Percentiles rank a stretch among this genome's conserved stretches.
These are phyloP conservation scores for Orius insidiosus DNA, from an alignment of 1,140 invertebrate genomes.

Conservation along the genomic window DNA sequence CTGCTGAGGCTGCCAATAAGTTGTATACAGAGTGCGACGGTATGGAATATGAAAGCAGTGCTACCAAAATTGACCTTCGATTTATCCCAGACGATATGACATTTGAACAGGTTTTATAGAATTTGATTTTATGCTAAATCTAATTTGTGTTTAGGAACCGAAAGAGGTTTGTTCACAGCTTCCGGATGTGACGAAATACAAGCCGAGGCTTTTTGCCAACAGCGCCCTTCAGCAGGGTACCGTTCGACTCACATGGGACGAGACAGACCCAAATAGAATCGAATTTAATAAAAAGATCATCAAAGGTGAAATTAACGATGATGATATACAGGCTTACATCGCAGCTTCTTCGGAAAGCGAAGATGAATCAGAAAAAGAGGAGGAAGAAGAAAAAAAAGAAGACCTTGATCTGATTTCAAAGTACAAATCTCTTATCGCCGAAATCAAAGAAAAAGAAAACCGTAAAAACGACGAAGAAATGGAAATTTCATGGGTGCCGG, in stretches of 20 bases:
- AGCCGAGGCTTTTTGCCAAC: slow-evolving; percentile 70
- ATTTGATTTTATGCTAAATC: too few species aligned
- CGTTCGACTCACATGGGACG: slow-evolving; percentile 80
- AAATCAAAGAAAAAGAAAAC: slow-evolving; percentile 58
- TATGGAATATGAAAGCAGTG: slow-evolving; percentile 86
- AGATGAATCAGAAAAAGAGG: slow-evolving; percentile 16
- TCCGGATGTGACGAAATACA: slow-evolving; percentile 61
- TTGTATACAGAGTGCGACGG: slow-evolving; percentile 94
- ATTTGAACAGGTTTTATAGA: slow-evolving; percentile 84
- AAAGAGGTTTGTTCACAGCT: slow-evolving; percentile 54
- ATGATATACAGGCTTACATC: slow-evolving; percentile 62
- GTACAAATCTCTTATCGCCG: slow-evolving; percentile 52
- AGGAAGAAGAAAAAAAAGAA: slow-evolving; percentile 16
- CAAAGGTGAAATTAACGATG: slow-evolving; percentile 34
- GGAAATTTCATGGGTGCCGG: slow-evolving; percentile 67
- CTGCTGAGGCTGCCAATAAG: slow-evolving; percentile 60
- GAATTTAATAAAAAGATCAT: slow-evolving; percentile 30
- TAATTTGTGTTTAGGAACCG: slow-evolving; percentile 35
- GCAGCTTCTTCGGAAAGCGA: slow-evolving; percentile 51
- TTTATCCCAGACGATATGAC: slow-evolving; percentile 84
- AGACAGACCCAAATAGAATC: slow-evolving; percentile 65
- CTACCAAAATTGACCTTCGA: slow-evolving; percentile 73
- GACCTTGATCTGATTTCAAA: slow-evolving; percentile 35
- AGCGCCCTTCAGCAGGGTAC: slow-evolving; percentile 83
- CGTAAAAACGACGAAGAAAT: slow-evolving; percentile 49